Percentiles rank a stretch among this genome's conserved stretches.
These are phyloP conservation scores for Apis florea DNA, from an alignment of 1,140 invertebrate species.

Conservation along the genomic window DNA sequence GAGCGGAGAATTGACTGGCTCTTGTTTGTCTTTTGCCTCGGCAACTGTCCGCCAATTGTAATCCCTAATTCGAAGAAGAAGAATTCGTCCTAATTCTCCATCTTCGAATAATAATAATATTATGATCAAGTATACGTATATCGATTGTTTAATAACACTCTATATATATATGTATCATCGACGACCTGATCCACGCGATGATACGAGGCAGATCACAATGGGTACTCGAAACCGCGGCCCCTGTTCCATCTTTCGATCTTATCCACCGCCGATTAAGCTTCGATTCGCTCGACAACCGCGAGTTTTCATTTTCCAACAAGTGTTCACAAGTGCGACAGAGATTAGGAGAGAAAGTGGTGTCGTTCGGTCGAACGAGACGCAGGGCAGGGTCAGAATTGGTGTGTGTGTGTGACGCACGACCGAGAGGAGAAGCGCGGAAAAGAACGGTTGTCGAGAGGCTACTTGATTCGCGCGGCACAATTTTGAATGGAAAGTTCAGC, in stretches of 20 bases:
- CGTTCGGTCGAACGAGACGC: too few species aligned
- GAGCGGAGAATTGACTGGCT: not conserved
- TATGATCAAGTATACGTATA: not conserved
- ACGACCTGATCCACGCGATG: not conserved
- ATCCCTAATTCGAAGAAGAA: constrained; percentile 18
- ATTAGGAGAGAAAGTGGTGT: not conserved
- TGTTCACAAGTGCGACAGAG: not conserved
- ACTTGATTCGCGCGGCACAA: constrained; percentile 42
- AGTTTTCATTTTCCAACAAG: not conserved
- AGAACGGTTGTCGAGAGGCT: constrained; percentile 37
- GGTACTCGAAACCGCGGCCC: not conserved
- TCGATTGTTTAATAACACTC: constrained; percentile 44
- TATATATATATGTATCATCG: constrained; percentile 38
- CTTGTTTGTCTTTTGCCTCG: not conserved
- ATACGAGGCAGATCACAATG: not conserved
- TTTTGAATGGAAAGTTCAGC: constrained; percentile 45
- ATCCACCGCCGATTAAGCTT: constrained; percentile 22
- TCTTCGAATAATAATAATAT: too few species aligned
- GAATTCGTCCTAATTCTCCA: not conserved
- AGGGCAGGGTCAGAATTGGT: not conserved
- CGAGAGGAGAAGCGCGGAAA: constrained; percentile 1
- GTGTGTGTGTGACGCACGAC: not conserved
- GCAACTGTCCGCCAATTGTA: not conserved
- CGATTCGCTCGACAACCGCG: not conserved
- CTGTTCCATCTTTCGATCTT: not conserved